Evolutionary conservation across 1,140 invertebrate genomes (phyloP), one percentile per base, ranked within the genome.

Genomic region (Eupristina koningsbergeri): DNA sequence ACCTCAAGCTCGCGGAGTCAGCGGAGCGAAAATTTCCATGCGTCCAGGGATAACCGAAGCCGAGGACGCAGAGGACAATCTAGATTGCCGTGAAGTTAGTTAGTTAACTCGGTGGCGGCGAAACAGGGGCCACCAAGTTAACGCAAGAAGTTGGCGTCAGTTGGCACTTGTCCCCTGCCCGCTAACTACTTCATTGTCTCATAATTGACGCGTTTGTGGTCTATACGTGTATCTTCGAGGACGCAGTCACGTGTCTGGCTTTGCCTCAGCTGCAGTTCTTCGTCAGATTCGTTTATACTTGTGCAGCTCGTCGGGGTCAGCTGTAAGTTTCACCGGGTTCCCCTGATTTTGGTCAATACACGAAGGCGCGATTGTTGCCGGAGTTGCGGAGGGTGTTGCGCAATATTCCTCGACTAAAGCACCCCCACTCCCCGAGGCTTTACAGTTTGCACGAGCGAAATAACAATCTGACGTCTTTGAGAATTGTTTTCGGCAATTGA

Each of bases 101-200:
- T 90, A 89, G 89, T 91, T 90, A 90, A 90, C 87, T 88, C 71
- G 86, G 86, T 86, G 90, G 91, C 71, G 86, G 86, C 86, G 90
- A 91, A 91, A 91, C 91, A 91, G 91, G 89, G 86, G 88, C 88
- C 17, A 86, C 81, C 86, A 89, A 91, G 90, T 91, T 90, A 87
- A 86, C 86, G 85, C 80, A 88, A 87, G 87, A 89, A 90, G 88
- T 90, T 88, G 86, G 87, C 88, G 87, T 84, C 74, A 89, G 89
- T 91, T 91, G 89, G 89, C 89, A 90, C 88, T 88, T 89, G 36
- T 86, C 85, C 87, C 22, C 47, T 15, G 50, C 64, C 41, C 50
- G 86, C 87, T 89, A 89, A 90, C 90, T 90, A 89, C 91, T 90
- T 91, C 90, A 91, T 91, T 91, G 90, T 91, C 91, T 91, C 90